Conservation (phyloP, 2,888 invertebrate genomes). For the Xestobium rufovillosum region DNA sequence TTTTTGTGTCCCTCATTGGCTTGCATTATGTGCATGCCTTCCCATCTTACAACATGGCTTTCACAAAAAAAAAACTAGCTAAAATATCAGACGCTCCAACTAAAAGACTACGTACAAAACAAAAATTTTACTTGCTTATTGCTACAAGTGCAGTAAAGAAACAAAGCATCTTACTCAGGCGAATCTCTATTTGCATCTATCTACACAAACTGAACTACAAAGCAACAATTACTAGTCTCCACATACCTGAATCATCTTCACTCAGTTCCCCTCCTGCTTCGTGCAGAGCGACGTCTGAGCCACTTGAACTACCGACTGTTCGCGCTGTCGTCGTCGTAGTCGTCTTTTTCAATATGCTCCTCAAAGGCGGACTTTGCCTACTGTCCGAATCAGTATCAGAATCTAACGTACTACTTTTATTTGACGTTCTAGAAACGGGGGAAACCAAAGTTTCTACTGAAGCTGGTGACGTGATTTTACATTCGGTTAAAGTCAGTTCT, state of each 20-base stretch:
- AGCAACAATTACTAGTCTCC: too few relatives aligned
- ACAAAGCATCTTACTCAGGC: too few relatives aligned
- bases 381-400: slow-evolving; percentile 45
- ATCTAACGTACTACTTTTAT: slow-evolving; percentile 37
- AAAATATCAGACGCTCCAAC: too few relatives aligned
- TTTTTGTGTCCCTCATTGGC: too few relatives aligned
- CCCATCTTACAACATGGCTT: too few relatives aligned
- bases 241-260: slow-evolving; percentile 57
- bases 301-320: slow-evolving; percentile 55
- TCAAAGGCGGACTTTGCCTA: slow-evolving; percentile 37
- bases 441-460: slow-evolving; percentile 31
- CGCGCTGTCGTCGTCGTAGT: slow-evolving; percentile 35
- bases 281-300: slow-evolving; percentile 56
- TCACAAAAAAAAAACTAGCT: too few relatives aligned
- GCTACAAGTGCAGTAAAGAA: too few relatives aligned
- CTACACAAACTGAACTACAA: too few relatives aligned
- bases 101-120: too few relatives aligned
- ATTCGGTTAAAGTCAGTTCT: slow-evolving; percentile 25
- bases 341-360: slow-evolving; percentile 40
- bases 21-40: too few relatives aligned
- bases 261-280: slow-evolving; percentile 55
- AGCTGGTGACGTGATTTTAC: slow-evolving; percentile 27
- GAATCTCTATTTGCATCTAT: neutral
- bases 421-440: slow-evolving; percentile 34
- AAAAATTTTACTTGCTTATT: too few relatives aligned